These are phyloP conservation scores for Cyprinella venusta DNA, from an alignment of 2,797 vertebrate species.

Conservation along the genomic window DNA sequence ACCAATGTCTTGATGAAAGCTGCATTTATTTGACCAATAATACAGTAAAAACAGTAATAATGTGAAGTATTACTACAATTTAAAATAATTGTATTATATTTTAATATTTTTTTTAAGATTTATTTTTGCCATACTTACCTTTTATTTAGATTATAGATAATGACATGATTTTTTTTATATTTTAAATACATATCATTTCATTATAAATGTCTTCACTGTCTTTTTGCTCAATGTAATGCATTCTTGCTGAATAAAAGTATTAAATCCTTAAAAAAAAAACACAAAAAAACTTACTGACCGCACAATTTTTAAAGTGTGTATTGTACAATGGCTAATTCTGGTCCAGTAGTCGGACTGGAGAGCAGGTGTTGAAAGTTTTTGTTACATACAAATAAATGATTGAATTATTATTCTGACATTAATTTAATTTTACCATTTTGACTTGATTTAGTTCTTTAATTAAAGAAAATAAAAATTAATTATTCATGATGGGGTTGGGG, in stretches of 20 bases:
- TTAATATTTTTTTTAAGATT: neutral
- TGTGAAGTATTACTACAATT: neutral
- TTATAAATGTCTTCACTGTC: neutral
- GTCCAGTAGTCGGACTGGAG: neutral
- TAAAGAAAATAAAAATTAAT: no score
- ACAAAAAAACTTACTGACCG: neutral
- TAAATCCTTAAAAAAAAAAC: neutral
- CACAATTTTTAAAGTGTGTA: neutral
- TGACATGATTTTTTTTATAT: neutral
- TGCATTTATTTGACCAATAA: neutral
- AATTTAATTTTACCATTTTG: neutral
- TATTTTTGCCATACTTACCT: neutral
- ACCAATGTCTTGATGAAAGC: neutral
- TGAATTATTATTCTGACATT: neutral
- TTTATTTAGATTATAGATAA: neutral
- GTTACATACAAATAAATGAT: neutral
- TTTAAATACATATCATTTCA: no score
- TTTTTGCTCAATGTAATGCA: neutral
- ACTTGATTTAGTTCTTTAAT: neutral
- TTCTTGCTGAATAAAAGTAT: neutral
- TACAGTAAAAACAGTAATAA: neutral
- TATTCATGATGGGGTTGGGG: no score
- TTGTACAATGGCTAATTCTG: neutral
- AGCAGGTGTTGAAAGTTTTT: neutral
- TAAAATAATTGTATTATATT: neutral